A percentile compares a stretch with the other conserved stretches of the same genome.
Conservation (phyloP, 1,140 invertebrate genomes). For the Philotrypesis tridentata region DNA sequence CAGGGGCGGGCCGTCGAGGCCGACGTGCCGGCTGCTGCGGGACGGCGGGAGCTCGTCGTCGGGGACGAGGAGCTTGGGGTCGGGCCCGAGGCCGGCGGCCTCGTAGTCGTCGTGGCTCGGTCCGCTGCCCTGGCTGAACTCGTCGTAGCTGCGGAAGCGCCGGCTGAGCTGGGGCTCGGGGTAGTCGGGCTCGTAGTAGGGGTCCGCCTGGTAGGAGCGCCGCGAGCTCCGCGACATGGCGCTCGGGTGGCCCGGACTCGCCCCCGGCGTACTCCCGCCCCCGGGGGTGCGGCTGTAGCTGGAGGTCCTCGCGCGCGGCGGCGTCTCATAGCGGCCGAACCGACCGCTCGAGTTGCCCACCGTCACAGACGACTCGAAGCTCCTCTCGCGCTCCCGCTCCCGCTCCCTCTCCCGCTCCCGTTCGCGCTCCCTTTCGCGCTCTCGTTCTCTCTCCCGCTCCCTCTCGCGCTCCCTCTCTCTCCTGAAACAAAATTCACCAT, state of each 20-base stretch:
- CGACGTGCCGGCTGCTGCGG: constrained; percentile 68
- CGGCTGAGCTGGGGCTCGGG: constrained; percentile 66
- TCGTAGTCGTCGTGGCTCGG: constrained; percentile 78
- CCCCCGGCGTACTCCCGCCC: constrained; percentile 68
- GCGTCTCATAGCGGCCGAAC: constrained; percentile 71
- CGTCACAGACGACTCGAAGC: constrained; percentile 67
- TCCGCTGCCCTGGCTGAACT: constrained; percentile 79
- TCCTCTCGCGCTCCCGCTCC: constrained; percentile 58
- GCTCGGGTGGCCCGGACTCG: constrained; percentile 69
- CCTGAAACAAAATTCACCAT: constrained; percentile 56
- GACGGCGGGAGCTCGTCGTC: constrained; percentile 48
- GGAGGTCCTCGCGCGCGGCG: constrained; percentile 69
- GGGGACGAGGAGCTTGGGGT: constrained; percentile 12
- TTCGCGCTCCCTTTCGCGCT: constrained; percentile 36
- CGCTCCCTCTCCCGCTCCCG: constrained; percentile 44
- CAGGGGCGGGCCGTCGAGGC: constrained; percentile 63
- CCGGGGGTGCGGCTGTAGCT: constrained; percentile 69
- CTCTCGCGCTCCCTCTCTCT: constrained; percentile 50
- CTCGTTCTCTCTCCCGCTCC: constrained; percentile 29
- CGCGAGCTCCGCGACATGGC: constrained; percentile 63
- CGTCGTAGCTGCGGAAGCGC: constrained; percentile 78
- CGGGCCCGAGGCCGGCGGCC: constrained; percentile 13
- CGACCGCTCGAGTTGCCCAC: constrained; percentile 69
- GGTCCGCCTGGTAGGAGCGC: constrained; percentile 67
- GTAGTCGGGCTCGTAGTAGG: constrained; percentile 70